Base-by-base conservation (phyloP, 2,113 vertebrate genomes). In the Hirundichthys speculiger region DNA sequence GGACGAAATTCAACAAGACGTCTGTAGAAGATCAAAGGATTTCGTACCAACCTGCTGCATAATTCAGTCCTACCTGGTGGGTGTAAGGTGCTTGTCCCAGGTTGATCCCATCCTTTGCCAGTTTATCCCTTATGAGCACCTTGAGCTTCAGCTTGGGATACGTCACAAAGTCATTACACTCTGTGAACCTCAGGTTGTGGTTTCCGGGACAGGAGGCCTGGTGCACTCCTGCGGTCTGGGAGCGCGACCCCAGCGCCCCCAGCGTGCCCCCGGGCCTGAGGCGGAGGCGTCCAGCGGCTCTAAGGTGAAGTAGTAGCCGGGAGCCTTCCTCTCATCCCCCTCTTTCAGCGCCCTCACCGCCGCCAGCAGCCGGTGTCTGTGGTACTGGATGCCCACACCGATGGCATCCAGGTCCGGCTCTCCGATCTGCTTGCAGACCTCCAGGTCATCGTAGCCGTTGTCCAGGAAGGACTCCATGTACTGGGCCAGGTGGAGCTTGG, bases 391-490 rank as follows among this genome's bases (percentile, higher is more conserved):
- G 47, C 85, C 82, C 24, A 99, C 96, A 6, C 98, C 98, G 49
- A 99, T 99, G 64, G 97, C 98, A 62, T 99, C 98, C 77, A 99
- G 91, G 92, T 99, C 98, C 1, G 95, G 94, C 49, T 96, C 93
- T 24, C 97, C 97, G 45, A 99, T 99, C 90, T 98, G 96, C 64
- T 97, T 98, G 77, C 98, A 99, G 5, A 99, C 97, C 83, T 99
- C 98, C 92, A 99, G 76, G 70, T 99, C 98, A 53, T 99, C 98
- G 51, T 99, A 99, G 20, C 97, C 98, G 56, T 99, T 99, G 56
- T 99, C 98, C 41, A 99, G 90, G 85, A 99, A 99, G 2, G 96
- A 92, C 83, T 99, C 96, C 3, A 94, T 92, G 49, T 99, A 99
- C 82, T 97, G 96, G 19, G 92, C 75, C 43, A 99, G 93, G 77